Evolutionary conservation across 2,888 invertebrate genomes (phyloP), one percentile per base, ranked within the genome.

Genomic region (Clunio marinus): DNA sequence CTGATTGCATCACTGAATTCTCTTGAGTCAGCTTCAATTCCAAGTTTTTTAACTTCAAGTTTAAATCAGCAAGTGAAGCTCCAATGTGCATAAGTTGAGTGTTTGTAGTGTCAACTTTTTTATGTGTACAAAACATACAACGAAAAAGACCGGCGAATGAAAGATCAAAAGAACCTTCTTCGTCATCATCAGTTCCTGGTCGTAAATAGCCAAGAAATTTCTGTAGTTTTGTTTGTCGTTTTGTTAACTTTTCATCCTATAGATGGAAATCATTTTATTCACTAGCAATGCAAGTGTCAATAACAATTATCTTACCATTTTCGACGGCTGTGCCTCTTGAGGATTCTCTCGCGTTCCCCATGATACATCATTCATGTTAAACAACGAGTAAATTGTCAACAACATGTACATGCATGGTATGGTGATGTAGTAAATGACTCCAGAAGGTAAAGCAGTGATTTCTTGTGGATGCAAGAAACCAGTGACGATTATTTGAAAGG

Each of bases 401-500:
- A 96, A 80, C 84, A 96, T 87, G 77, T 96, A 96, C 89, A 96
- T 96, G 71, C 93, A 91, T 0, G 96, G 96, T 66, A 96, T 93
- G 4, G 94, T 91, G 58, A 96, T 86, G 76, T 91, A 91, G 77
- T 96, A 96, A 45, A 96, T 84, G 70, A 85, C 75, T 15, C 90
- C 84, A 73, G 87, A 88, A 37, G 87, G 76, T n/a, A 95, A 77
- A 71, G 92, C 93, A 55, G 80, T 77, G 66, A 88, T 82, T 78
- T 93, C 93, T 75, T 85, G 84, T 0, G 94, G 94, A 78, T 95
- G 95, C 51, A 94, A 75, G 0, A 88, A 74, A 77, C 84, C 88
- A 3, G 87, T 84, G 63, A 86, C 74, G 69, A 87, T 81, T 75
- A 88, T 84, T 75, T 89, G 88, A 0, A 80, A 80, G 1, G 88